A percentile compares a stretch with the other conserved stretches of the same genome.
Conservation (phyloP, 2,888 invertebrate species). For the Eupithecia centaureata region DNA sequence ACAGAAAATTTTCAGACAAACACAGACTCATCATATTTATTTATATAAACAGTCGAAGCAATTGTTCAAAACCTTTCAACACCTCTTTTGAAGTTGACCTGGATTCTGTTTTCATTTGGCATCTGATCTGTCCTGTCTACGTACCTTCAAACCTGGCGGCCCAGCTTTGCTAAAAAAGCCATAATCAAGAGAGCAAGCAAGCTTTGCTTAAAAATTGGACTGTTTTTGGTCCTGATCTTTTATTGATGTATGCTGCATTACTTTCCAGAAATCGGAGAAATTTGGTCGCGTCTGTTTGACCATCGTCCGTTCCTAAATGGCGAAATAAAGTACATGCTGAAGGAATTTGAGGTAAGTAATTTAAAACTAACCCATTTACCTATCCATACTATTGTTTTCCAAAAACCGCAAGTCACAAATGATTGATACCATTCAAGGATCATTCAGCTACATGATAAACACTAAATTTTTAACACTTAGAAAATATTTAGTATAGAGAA, state of each 20-base stretch:
- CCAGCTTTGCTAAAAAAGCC: neutral
- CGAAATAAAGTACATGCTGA: conserved; percentile 92
- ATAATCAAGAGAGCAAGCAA: too few species aligned
- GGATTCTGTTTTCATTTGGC: neutral
- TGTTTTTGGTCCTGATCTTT: neutral
- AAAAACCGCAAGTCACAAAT: neutral
- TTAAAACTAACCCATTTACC: neutral
- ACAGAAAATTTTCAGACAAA: neutral
- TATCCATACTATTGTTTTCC: neutral
- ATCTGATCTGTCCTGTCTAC: neutral
- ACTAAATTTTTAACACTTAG: too few species aligned
- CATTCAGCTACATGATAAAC: too few species aligned
- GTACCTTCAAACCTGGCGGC: neutral
- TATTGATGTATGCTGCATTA: conserved; percentile 9
- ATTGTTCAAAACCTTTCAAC: neutral
- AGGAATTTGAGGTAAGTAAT: conserved; percentile 91
- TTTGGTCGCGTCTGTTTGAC: conserved; percentile 93
- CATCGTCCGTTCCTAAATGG: conserved; percentile 93
- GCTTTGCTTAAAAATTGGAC: neutral
- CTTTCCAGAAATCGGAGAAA: conserved; percentile 89
- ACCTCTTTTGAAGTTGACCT: neutral
- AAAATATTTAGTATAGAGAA: too few species aligned
- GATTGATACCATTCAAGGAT: neutral
- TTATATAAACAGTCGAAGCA: neutral
- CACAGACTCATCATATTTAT: neutral